phyloP scores from a whole-genome alignment of 2,797 vertebrate species.

The Acanthurus tractus region DNA sequence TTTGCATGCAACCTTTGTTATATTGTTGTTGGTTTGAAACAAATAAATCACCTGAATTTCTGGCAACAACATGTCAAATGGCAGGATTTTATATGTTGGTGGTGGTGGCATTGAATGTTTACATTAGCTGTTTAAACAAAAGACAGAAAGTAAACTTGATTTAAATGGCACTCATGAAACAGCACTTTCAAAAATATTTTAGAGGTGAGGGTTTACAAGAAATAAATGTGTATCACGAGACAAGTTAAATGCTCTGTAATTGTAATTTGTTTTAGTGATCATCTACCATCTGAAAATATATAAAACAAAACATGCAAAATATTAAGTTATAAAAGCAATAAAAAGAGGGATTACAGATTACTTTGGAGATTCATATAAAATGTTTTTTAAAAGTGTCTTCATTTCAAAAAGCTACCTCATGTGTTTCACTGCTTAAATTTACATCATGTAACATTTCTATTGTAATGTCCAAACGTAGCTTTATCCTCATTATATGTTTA shows the following conservation, averaged over 20 bases:
- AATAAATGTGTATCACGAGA: too few species aligned
- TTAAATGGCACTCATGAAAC: not conserved
- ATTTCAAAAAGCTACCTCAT: too few species aligned
- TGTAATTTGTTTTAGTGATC: too few species aligned
- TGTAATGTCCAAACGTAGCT: too few species aligned
- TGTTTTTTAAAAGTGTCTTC: too few species aligned
- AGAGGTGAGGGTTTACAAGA: not conserved
- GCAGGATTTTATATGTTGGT: not conserved
- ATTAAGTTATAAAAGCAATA: not conserved
- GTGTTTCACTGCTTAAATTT: too few species aligned
- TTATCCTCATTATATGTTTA: too few species aligned
- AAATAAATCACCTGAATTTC: constrained; percentile 16
- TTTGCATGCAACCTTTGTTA: constrained; percentile 32
- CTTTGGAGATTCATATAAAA: not conserved
- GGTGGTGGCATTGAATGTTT: not conserved
- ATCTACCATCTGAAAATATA: too few species aligned
- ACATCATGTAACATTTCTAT: too few species aligned
- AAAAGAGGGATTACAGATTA: not conserved
- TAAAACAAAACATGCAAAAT: not conserved
- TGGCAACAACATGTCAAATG: constrained; percentile 6
- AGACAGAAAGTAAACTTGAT: not conserved
- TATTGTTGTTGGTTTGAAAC: constrained; percentile 15
- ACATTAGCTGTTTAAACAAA: not conserved
- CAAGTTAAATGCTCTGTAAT: too few species aligned
- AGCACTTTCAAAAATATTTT: not conserved